Evolutionary conservation across 1,140 invertebrate species (phyloP).

Genomic region (Manduca sexta): DNA sequence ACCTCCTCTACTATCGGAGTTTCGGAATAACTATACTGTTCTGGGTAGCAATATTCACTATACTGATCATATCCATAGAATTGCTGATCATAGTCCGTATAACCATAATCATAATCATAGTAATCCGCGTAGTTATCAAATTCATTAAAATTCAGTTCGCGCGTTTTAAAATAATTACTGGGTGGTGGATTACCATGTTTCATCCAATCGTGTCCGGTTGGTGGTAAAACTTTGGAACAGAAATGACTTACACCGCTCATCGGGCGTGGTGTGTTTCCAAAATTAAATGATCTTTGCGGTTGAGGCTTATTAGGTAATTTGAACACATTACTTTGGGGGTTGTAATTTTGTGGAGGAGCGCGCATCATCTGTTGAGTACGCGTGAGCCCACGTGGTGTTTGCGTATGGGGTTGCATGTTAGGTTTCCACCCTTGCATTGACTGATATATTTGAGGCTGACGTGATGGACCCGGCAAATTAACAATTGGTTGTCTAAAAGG

Average conservation of each 20-base stretch:
- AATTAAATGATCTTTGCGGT: constrained; percentile 3
- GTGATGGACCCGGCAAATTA: too few relatives aligned
- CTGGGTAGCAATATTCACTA: constrained; percentile 1
- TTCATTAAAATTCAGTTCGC: constrained; percentile 22
- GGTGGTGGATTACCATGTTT: constrained; percentile 25
- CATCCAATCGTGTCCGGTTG: constrained; percentile 11
- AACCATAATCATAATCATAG: constrained; percentile 15
- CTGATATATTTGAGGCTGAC: neutral
- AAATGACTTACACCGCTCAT: constrained; percentile 8
- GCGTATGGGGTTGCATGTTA: neutral
- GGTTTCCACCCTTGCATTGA: neutral
- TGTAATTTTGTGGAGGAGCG: constrained; percentile 20
- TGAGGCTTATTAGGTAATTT: constrained; percentile 1
- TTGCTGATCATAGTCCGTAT: constrained; percentile 10
- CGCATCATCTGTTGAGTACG: constrained; percentile 23
- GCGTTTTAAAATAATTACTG: constrained; percentile 32
- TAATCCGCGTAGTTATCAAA: constrained; percentile 17
- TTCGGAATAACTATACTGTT: constrained; percentile 10
- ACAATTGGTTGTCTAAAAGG: too few relatives aligned
- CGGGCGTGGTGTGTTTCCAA: constrained; percentile 3
- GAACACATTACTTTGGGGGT: constrained; percentile 14
- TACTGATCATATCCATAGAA: neutral
- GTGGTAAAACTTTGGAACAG: neutral
- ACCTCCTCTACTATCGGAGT: neutral
- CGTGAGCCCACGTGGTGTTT: neutral